Conservation (phyloP, 2,888 invertebrate species). For the Timandra comae region DNA sequence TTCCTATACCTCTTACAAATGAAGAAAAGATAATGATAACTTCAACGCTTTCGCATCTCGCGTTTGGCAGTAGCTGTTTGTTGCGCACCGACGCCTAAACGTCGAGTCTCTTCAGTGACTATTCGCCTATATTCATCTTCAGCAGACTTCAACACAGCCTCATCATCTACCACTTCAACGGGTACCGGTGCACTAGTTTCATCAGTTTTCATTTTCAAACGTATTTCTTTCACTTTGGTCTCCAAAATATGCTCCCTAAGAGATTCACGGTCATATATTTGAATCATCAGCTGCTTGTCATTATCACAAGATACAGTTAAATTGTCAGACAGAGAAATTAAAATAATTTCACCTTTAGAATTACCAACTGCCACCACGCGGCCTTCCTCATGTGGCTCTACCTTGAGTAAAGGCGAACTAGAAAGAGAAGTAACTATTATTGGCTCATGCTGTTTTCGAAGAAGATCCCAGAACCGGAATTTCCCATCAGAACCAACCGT, state of each 20-base stretch:
- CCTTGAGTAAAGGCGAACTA: conserved; percentile 67
- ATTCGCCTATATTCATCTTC: conserved; percentile 64
- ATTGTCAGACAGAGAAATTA: conserved; percentile 80
- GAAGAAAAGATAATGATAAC: background rate
- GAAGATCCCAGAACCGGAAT: conserved; percentile 86
- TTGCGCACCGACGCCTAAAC: conserved; percentile 15
- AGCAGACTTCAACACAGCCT: conserved; percentile 27
- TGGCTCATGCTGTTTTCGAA: conserved; percentile 82
- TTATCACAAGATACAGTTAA: conserved; percentile 79
- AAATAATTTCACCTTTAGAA: conserved; percentile 79
- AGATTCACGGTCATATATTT: conserved; percentile 90
- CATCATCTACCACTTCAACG: conserved; percentile 26
- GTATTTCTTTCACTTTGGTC: conserved; percentile 86
- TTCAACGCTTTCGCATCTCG: conserved; percentile 6
- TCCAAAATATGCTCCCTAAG: conserved; percentile 92
- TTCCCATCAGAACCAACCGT: conserved; percentile 75
- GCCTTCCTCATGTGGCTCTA: conserved; percentile 80
- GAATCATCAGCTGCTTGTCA: conserved; percentile 79
- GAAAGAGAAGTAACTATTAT: conserved; percentile 79
- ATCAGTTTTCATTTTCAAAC: conserved; percentile 68
- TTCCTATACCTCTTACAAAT: background rate
- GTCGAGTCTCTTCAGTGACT: conserved; percentile 37
- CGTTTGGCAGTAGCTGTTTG: conserved; percentile 4
- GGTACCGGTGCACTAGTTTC: conserved; percentile 38
- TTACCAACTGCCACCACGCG: conserved; percentile 79